Evolutionary conservation across 2,113 vertebrate species (phyloP).

Genomic region (Phyllopteryx taeniolatus): DNA sequence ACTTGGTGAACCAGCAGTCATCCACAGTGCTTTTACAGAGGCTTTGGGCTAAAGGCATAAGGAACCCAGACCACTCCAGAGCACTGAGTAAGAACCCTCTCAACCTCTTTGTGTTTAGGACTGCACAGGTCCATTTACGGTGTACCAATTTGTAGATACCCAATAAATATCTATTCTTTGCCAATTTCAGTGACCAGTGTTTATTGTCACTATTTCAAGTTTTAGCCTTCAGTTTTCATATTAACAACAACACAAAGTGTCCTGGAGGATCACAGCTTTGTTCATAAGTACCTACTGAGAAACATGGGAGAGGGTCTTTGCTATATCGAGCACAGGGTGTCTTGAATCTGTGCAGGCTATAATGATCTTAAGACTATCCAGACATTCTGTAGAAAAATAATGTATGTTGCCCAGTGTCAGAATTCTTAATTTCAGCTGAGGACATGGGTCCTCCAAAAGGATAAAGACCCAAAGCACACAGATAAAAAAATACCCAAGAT

Average conservation of each 20-base stretch:
- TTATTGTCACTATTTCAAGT: background rate
- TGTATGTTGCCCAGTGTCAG: too few relatives aligned
- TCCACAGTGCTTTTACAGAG: slow-evolving; percentile 93
- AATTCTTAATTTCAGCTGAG: too few relatives aligned
- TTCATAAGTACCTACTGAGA: too few relatives aligned
- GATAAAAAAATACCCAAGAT: too few relatives aligned
- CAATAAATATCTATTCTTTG: background rate
- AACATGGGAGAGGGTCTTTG: too few relatives aligned
- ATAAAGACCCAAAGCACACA: too few relatives aligned
- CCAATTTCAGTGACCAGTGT: background rate
- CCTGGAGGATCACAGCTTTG: too few relatives aligned
- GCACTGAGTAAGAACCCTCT: slow-evolving; percentile 84
- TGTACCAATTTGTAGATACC: background rate
- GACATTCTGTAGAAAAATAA: too few relatives aligned
- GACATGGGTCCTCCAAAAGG: too few relatives aligned
- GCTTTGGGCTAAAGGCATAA: slow-evolving; percentile 94
- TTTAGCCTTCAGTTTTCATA: background rate
- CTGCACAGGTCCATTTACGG: background rate
- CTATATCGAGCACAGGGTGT: too few relatives aligned
- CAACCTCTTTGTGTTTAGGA: background rate
- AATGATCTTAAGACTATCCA: too few relatives aligned
- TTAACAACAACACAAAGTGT: background rate
- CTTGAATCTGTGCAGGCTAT: too few relatives aligned
- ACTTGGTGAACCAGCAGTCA: slow-evolving; percentile 96
- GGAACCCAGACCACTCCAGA: slow-evolving; percentile 98